Evolutionary conservation across 2,888 invertebrate genomes (phyloP).

Genomic region (Patella ulyssiponensis): DNA sequence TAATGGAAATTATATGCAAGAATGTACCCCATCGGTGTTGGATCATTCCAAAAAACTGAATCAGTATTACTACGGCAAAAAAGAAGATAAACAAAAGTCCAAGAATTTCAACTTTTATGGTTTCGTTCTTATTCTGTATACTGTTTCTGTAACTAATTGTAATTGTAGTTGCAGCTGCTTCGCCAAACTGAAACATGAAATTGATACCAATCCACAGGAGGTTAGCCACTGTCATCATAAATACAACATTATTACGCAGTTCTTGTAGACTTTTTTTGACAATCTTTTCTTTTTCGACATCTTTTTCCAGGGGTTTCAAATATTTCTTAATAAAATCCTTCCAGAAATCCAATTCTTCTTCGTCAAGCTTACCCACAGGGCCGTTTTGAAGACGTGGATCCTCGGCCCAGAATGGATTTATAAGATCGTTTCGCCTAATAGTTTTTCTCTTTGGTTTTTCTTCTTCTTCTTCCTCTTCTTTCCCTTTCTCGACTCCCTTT

Average conservation of each 20-base stretch:
- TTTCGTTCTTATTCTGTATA: not conserved
- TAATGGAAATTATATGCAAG: slow-evolving; percentile 63
- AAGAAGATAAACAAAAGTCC: slow-evolving; percentile 63
- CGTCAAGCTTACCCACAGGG: slow-evolving; percentile 42
- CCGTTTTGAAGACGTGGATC: slow-evolving; percentile 54
- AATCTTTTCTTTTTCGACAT: slow-evolving; percentile 78
- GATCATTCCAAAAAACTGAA: slow-evolving; percentile 68
- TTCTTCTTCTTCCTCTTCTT: slow-evolving; percentile 5
- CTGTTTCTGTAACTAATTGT: not conserved
- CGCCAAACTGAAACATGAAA: slow-evolving; percentile 55
- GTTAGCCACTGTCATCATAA: slow-evolving; percentile 93
- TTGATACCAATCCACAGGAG: slow-evolving; percentile 94
- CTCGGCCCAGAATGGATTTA: slow-evolving; percentile 61
- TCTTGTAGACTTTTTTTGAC: slow-evolving; percentile 80
- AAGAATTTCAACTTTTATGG: slow-evolving; percentile 43
- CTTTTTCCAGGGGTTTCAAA: slow-evolving; percentile 92
- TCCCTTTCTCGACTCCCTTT: not conserved
- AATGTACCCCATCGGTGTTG: slow-evolving; percentile 69
- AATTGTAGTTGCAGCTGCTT: not conserved
- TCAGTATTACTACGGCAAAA: slow-evolving; percentile 55
- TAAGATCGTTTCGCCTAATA: slow-evolving; percentile 39
- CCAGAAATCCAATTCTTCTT: slow-evolving; percentile 91
- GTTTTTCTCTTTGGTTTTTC: slow-evolving; percentile 13
- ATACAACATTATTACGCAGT: slow-evolving; percentile 85
- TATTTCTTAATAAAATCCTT: slow-evolving; percentile 87